Evolutionary conservation across 2,888 invertebrate genomes (phyloP).

Genomic region (Spialia ferax): DNA sequence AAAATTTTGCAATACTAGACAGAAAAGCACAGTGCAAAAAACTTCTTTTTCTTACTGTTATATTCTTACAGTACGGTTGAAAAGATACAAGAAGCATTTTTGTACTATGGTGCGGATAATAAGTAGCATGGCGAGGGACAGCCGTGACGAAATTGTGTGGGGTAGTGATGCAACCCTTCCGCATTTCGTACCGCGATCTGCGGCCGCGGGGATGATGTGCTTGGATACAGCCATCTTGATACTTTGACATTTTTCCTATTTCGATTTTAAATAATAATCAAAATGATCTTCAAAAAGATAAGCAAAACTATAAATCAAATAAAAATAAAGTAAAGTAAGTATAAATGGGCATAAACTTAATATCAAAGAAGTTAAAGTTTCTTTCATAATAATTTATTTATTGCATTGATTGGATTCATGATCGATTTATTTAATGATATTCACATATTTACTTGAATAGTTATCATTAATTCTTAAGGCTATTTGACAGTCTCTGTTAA

Average conservation of each 20-base stretch:
- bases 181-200: constrained; percentile 67
- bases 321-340: too few species aligned
- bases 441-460: too few species aligned
- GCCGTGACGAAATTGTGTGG: constrained; percentile 75
- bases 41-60: neutral
- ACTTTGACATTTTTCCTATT: constrained; percentile 43
- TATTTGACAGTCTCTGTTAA: too few species aligned
- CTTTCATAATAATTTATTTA: too few species aligned
- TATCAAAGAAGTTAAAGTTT: too few species aligned
- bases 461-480: too few species aligned
- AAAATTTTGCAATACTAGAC: neutral
- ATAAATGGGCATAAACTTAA: too few species aligned
- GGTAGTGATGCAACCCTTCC: constrained; percentile 79
- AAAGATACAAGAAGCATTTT: constrained; percentile 32
- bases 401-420: too few species aligned
- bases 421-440: too few species aligned
- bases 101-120: constrained; percentile 47
- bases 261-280: too few species aligned
- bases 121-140: constrained; percentile 58
- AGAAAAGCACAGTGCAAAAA: constrained; percentile 52
- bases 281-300: too few species aligned
- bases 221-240: constrained; percentile 51
- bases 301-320: too few species aligned
- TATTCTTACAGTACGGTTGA: constrained; percentile 42
- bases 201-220: constrained; percentile 67